Evolutionary conservation across 2,797 vertebrate genomes (phyloP).

Genomic region (Acanthurus lineatus): DNA sequence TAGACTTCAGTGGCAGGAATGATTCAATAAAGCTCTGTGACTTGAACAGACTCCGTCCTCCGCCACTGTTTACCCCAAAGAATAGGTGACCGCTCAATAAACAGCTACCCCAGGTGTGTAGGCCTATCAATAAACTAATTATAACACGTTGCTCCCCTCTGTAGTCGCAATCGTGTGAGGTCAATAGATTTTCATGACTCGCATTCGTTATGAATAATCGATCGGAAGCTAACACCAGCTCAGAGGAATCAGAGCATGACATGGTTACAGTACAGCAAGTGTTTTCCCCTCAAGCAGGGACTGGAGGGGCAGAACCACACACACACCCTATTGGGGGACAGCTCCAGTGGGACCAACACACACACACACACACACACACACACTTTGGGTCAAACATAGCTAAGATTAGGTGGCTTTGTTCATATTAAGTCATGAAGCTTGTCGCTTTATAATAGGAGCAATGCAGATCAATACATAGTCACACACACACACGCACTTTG

Average conservation of each 20-base stretch:
- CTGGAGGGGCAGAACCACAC: neutral
- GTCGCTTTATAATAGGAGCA: neutral
- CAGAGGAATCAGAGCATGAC: conserved; percentile 36
- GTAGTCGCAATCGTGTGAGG: conserved; percentile 25
- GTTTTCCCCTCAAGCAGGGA: neutral
- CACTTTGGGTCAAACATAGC: conserved; percentile 3
- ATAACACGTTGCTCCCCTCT: conserved; percentile 6
- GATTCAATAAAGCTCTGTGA: conserved; percentile 61
- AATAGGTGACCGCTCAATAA: conserved; percentile 26
- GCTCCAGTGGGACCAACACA: conserved; percentile 6
- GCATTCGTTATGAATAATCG: conserved; percentile 37
- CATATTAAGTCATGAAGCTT: neutral
- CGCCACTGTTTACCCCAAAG: conserved; percentile 2
- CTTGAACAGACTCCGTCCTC: conserved; percentile 48
- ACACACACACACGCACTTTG: conserved; percentile 15
- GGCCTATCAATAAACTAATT: conserved; percentile 64
- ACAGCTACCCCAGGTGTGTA: conserved; percentile 56
- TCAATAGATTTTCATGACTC: conserved; percentile 41
- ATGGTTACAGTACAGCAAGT: neutral
- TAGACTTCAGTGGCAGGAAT: conserved; percentile 51
- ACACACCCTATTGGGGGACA: conserved; percentile 11
- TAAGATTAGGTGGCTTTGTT: neutral
- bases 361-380: conserved; percentile 3
- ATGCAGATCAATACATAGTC: neutral
- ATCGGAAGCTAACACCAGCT: conserved; percentile 11